Base-by-base conservation (phyloP, 2,113 vertebrate genomes). In the Ancistrus triradiatus region DNA sequence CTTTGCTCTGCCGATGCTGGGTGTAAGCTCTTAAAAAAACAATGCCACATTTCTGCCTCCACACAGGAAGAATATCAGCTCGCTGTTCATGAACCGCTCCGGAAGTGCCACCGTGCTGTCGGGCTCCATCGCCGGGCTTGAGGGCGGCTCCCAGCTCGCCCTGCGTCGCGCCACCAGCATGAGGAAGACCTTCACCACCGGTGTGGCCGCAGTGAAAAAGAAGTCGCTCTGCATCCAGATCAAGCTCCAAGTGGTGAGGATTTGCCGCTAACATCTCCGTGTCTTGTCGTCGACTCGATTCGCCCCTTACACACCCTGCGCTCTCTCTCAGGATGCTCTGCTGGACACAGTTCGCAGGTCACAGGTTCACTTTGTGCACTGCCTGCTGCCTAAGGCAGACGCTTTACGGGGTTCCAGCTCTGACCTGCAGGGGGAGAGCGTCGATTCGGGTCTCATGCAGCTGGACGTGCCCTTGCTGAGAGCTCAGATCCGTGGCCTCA, bases 171-270 rank as follows among this genome's bases (percentile, higher is more conserved):
- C 93, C 59, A 90, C 92, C 46, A 92, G 93, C 87, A 92, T 98
- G 91, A 91, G 95, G 76, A 97, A 97, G 83, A 94, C 93, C 59
- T 98, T 98, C 78, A 92, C 92, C 68, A 95, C 90, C 0, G 94
- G 95, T 0, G 83, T 98, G 81, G 94, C 93, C 0, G 93, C 92
- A 0, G 89, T 94, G 70, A 98, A 94, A 84, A 98, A 97, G 88
- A 98, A 93, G 66, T 95, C 93, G 0, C 80, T 92, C 21, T 96
- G 93, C 79, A 94, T 97, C 69, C 95, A 98, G 82, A 90, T 99
- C 78, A 99, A 98, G 76, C 89, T 99, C 68, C 96, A 99, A 86
- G 94, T 98, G 92, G 96, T 99, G 77, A 93, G 95, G 79, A 4
- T 5, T 22, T 59, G 13, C n/a, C n/a, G 38, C 35, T 38, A 31